Conservation (phyloP, 2,797 vertebrate genomes). For the Scarus forsteni region DNA sequence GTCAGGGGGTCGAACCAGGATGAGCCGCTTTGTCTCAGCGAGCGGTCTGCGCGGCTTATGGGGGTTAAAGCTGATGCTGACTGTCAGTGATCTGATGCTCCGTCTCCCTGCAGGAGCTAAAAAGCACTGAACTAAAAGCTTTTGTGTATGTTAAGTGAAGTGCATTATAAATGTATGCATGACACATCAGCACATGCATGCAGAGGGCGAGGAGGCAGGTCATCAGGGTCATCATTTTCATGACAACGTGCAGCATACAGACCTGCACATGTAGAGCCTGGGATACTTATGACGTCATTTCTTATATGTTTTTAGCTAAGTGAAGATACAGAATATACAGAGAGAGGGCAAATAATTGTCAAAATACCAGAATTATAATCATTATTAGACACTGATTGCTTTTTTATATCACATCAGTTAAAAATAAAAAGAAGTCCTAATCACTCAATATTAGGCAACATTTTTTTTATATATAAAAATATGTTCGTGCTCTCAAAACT, state of each 20-base stretch:
- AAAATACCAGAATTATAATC: too few relatives aligned
- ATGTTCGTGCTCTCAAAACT: too few relatives aligned
- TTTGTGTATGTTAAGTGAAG: constrained; percentile 1
- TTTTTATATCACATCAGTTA: too few relatives aligned
- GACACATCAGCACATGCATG: neutral
- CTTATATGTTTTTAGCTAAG: too few relatives aligned
- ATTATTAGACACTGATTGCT: too few relatives aligned
- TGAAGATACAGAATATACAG: too few relatives aligned
- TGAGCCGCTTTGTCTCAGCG: constrained; percentile 35
- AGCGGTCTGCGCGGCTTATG: constrained; percentile 12
- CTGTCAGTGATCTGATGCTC: constrained; percentile 15
- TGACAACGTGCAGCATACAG: neutral
- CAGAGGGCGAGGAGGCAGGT: neutral
- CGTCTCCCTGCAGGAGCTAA: neutral
- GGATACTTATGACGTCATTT: too few relatives aligned
- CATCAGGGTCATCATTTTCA: too few relatives aligned
- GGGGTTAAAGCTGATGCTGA: constrained; percentile 21
- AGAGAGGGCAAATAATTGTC: too few relatives aligned
- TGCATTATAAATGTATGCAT: neutral
- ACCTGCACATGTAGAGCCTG: neutral
- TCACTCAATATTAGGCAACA: too few relatives aligned
- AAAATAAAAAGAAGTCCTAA: too few relatives aligned
- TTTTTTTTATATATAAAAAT: too few relatives aligned
- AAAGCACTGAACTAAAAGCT: neutral
- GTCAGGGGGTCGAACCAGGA: constrained; percentile 8